Percentiles rank a stretch among this genome's conserved stretches.
These are phyloP conservation scores for Loris lydekkerianus DNA, from an alignment of 2,797 vertebrate genomes.

Conservation along the genomic window DNA sequence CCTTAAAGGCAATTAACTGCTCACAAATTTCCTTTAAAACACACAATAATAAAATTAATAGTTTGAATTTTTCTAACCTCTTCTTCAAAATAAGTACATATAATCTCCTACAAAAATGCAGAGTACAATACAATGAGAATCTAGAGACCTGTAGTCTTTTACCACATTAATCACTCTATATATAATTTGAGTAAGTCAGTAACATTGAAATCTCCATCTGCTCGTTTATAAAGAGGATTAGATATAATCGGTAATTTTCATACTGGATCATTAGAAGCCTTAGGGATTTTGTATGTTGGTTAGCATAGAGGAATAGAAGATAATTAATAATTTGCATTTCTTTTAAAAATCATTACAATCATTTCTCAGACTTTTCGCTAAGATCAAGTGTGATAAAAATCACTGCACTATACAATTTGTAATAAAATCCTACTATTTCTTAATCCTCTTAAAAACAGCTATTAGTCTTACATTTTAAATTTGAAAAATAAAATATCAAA, in stretches of 20 bases:
- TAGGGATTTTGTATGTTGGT: not conserved
- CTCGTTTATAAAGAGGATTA: not conserved
- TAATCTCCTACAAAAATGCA: conserved; percentile 33
- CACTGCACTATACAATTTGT: not conserved
- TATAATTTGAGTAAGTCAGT: not conserved
- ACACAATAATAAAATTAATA: not conserved
- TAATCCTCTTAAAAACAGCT: conserved; percentile 19
- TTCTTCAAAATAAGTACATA: conserved; percentile 63
- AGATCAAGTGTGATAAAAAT: conserved; percentile 25
- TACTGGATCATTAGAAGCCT: not conserved
- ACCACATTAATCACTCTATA: not conserved
- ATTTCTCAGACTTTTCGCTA: not conserved
- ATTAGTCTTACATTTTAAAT: conserved; percentile 19
- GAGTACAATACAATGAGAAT: not conserved
- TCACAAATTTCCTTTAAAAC: conserved; percentile 37
- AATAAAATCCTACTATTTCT: conserved; percentile 27
- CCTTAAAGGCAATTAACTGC: not conserved
- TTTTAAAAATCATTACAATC: conserved; percentile 28
- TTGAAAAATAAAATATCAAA: conserved; percentile 57
- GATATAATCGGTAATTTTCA: conserved; percentile 45
- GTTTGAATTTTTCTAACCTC: conserved; percentile 31
- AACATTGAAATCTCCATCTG: conserved; percentile 4
- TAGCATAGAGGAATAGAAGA: not conserved
- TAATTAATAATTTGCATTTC: conserved; percentile 25
- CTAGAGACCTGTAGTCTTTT: not conserved